These are phyloP conservation scores for Cheilosia vulpina DNA, from an alignment of 2,888 invertebrate genomes.

Conservation along the genomic window DNA sequence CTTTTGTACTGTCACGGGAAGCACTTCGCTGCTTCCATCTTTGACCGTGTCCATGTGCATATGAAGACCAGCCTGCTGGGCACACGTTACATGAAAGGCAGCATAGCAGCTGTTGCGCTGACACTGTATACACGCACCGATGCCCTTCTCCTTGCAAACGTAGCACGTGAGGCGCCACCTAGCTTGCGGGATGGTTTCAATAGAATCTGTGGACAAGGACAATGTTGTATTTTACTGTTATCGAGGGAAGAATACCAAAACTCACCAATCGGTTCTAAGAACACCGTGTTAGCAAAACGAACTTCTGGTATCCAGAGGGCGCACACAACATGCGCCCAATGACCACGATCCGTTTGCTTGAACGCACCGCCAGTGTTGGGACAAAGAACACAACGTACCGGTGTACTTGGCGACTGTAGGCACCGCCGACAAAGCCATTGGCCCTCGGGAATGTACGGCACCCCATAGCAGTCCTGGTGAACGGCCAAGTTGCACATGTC, in stretches of 20 bases:
- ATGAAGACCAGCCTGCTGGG: constrained; percentile 95
- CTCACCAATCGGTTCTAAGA: constrained; percentile 96
- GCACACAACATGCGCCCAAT: constrained; percentile 99
- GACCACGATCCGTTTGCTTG: constrained; percentile 97
- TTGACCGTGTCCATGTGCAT: constrained; percentile 98
- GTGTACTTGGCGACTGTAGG: constrained; percentile 96
- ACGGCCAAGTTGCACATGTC: constrained; percentile 99
- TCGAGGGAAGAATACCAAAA: constrained; percentile 13
- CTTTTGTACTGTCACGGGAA: constrained; percentile 94
- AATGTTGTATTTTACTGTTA: neutral
- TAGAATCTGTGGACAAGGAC: constrained; percentile 88
- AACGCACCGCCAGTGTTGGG: constrained; percentile 99
- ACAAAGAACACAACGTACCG: constrained; percentile 98
- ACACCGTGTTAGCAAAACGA: constrained; percentile 98
- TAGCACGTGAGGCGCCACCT: constrained; percentile 98
- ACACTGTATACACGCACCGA: constrained; percentile 99
- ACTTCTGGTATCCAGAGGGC: constrained; percentile 99
- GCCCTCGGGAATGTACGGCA: constrained; percentile 97
- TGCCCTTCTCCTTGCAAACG: constrained; percentile 96
- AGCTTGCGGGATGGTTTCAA: constrained; percentile 97
- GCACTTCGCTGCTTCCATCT: constrained; percentile 85
- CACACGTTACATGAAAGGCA: constrained; percentile 99
- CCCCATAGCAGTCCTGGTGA: constrained; percentile 99
- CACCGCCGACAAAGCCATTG: constrained; percentile 99
- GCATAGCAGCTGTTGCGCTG: constrained; percentile 98